Evolutionary conservation across 2,888 invertebrate genomes (phyloP), one percentile per base, ranked within the genome.

Genomic region (Trachelus tabidus): DNA sequence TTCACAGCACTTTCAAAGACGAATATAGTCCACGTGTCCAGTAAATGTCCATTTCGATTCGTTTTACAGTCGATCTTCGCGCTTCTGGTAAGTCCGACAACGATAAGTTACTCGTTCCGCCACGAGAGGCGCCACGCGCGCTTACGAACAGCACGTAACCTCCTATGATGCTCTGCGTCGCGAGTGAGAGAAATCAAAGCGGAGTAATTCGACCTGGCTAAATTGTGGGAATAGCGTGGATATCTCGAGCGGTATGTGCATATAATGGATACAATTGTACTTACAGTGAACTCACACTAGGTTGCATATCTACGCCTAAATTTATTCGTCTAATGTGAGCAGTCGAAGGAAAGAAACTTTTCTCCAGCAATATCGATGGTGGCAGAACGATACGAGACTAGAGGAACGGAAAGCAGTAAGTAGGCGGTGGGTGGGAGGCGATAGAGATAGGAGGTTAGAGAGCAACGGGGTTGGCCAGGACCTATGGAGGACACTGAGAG

Each of bases 401-500:
- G 56, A 23, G 56, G 9, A 56, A 56, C 56, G 23, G 56, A 56
- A 23, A 56, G 56, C 56, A 56, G 56, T 56, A 23, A 23, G 56
- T 56, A 23, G 56, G 23, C 56, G 56, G 23, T 9, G 56, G 56
- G 56, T 56, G 56, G 56, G 56, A 23, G 9, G 9, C 56, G 23
- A 56, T 23, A 9, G 79, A 79, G 76, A 75, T 76, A 81, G 81
- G 77, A 71, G 71, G 34, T 34, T 34, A 34, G 74, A 74, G 74
- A 74, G 74, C 74, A 35, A 35, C 31, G 73, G 30, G 73, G 69
- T 75, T 74, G 56, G 69, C 56, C 76, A 75, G 83, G 83, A 68
- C 77, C 81, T 75, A 75, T 68, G 76, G 85, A 88, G 87, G 87
- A 88, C 85, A 87, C 85, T 82, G 88, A 88, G 88, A 89, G 89